Evolutionary conservation across 1,140 invertebrate genomes (phyloP), one percentile per base, ranked within the genome.

Genomic region (Drosophila trapezifrons): DNA sequence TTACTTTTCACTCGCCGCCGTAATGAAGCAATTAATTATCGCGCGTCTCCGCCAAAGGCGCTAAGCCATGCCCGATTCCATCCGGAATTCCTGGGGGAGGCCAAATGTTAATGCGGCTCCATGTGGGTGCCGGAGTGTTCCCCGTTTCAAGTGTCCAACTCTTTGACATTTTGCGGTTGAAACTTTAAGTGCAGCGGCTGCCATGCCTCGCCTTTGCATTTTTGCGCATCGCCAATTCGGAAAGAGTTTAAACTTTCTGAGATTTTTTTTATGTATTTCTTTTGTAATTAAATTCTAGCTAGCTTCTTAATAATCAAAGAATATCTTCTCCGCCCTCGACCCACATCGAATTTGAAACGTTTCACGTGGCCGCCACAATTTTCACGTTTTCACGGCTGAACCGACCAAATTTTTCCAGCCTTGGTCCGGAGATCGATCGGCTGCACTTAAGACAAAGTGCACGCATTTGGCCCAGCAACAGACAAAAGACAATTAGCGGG

Each of bases 1-100:
- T 54, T 49, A 40, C 58, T 85, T 76, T 80, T 47, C 49, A 75
- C 60, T 59, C 49, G 63, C 63, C 51, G 58, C 66, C 76, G 79
- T 83, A 87, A 83, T 87, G 83, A 89, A 84, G 84, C 84, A 89
- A 87, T 89, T 87, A 87, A 89, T 87, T 89, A 89, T 87, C 58
- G 56, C 51, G 57, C 52, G 57, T 63, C 51, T 51, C 20, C 45
- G 58, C 43, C 55, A 6, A 12, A 13, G 9, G 15, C 38, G 7
- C 45, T 70, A 57, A 47, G 49, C 67, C 67, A 58, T 71, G 0
- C 22, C 56, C 40, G 56, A 58, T 55, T 40, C 55, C 27, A 42
- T 42, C 43, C 57, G 43, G 55, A 69, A 73, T 70, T 83, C 76
- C 56, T 58, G 49, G 25, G 45, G 72, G 65, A 66, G 67, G 52